Conservation (phyloP, 2,888 invertebrate genomes). For the Neria commutata region DNA sequence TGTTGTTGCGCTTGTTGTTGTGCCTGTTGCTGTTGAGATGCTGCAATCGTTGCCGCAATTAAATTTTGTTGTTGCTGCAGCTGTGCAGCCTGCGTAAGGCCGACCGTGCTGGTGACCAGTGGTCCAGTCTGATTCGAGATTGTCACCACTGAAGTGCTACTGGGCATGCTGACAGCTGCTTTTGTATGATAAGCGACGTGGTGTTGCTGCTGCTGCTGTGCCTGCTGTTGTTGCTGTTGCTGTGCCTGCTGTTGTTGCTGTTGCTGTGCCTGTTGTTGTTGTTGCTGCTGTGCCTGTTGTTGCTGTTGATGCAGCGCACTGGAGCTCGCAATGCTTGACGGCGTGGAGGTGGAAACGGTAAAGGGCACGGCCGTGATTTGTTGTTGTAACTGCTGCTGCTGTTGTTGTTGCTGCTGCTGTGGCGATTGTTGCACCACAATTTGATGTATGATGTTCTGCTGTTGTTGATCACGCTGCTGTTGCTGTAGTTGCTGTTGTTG, state of each 20-base stretch:
- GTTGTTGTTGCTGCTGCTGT: constrained; percentile 32
- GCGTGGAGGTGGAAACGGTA: constrained; percentile 52
- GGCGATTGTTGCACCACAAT: constrained; percentile 46
- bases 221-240: too few species aligned
- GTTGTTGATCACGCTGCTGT: constrained; percentile 66
- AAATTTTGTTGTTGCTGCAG: constrained; percentile 33
- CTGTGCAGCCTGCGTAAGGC: constrained; percentile 38
- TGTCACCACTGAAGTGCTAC: constrained; percentile 57
- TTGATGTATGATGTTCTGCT: constrained; percentile 62
- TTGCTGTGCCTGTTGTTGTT: too few species aligned
- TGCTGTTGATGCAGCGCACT: constrained; percentile 34
- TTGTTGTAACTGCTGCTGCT: constrained; percentile 39
- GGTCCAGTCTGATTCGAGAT: constrained; percentile 56
- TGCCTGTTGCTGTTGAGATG: constrained; percentile 30
- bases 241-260: too few species aligned
- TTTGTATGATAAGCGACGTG: constrained; percentile 47
- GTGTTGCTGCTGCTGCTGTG: too few species aligned
- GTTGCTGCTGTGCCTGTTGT: too few species aligned
- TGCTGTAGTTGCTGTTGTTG: constrained; percentile 59
- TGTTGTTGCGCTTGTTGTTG: constrained; percentile 40
- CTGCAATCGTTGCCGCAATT: constrained; percentile 34
- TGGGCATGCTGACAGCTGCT: constrained; percentile 43
- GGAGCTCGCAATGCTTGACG: constrained; percentile 54
- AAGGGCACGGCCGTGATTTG: constrained; percentile 54
- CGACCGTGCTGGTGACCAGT: constrained; percentile 55